Base-by-base conservation (phyloP, 2,113 vertebrate species). In the Crotophaga sulcirostris region DNA sequence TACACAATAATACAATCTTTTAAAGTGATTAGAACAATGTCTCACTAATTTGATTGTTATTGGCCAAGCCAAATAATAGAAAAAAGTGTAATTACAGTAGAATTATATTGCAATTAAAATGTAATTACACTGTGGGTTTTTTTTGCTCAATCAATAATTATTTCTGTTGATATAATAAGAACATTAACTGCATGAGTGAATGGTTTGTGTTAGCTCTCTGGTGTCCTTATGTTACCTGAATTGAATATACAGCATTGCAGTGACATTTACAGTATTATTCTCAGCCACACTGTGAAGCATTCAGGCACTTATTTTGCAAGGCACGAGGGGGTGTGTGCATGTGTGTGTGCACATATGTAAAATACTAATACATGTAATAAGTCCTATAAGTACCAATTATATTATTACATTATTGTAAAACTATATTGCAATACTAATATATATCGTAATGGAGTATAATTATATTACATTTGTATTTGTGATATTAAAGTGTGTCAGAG, bases 21-120 rank as follows among this genome's bases (percentile, higher is more conserved):
- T 78, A 81, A 87, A 89, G 88, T 90, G 34, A 95, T 68, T 80
- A 72, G 85, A 88, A 74, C 75, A 72, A n/a, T 54, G 87, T 80
- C 80, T 94, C 62, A 31, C 76, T 95, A 93, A 93, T 91, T 80
- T 84, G 73, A 92, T 89, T 79, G 73, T 31, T 95, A 93, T 92
- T 84, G 56, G 83, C 62, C 76, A 33, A 84, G 34, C 47, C 69
- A 84, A 94, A 95, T 90, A 76, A 92, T n/a, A 93, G 82, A 75
- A 42, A 79, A 92, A 95, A 91, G 72, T 96, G 95, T 95, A 91
- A 96, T 95, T 94, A 95, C 89, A 56, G 76, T 16, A 77, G 87
- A 95, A 94, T 94, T 95, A 97, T 92, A 92, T 89, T 62, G 90
- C 92, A 97, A 96, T 96, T 97, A 94, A 96, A 90, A 92, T 29